Evolutionary conservation across 30 jellyfish, hydroid and myxozoan genomes (phyloP).

Genomic region (Phacellophora camtschatica): DNA sequence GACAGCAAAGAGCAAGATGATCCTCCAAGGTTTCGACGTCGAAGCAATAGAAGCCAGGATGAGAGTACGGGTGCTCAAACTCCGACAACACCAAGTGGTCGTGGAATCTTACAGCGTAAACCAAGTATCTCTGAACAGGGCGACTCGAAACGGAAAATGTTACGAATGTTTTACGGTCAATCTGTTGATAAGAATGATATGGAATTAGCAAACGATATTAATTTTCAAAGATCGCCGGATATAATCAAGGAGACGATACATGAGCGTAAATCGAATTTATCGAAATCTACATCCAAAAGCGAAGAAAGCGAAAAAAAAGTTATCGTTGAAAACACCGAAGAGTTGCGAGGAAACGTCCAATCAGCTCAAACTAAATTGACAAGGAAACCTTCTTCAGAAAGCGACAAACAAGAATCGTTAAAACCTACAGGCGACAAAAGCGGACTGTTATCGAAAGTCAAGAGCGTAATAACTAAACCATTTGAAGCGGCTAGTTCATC

Average conservation of each 20-base stretch:
- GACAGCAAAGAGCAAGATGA: slow-evolving; percentile 54
- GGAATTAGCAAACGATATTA: slow-evolving; percentile 63
- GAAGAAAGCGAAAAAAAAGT: slow-evolving; percentile 64
- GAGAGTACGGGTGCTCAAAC: slow-evolving; percentile 20
- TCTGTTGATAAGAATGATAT: slow-evolving; percentile 89
- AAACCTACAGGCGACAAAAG: slow-evolving; percentile 76
- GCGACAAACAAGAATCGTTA: slow-evolving; percentile 55
- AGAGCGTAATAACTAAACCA: slow-evolving; percentile 80
- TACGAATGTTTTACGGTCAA: slow-evolving; percentile 96
- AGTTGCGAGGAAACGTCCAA: slow-evolving; percentile 73
- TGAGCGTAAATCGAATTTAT: slow-evolving; percentile 63
- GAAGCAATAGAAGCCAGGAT: slow-evolving; percentile 36
- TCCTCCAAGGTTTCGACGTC: slow-evolving; percentile 39
- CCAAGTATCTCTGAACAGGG: slow-evolving; percentile 84
- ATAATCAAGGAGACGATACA: slow-evolving; percentile 55
- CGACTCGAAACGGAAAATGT: slow-evolving; percentile 86
- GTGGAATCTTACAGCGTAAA: slow-evolving; percentile 55
- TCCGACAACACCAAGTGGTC: neutral
- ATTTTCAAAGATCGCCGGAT: neutral
- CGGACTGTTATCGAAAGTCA: slow-evolving; percentile 78
- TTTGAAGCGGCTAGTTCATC: slow-evolving; percentile 79
- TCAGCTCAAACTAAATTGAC: slow-evolving; percentile 61
- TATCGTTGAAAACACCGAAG: slow-evolving; percentile 27
- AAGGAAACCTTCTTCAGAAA: slow-evolving; percentile 60
- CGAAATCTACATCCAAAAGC: slow-evolving; percentile 56